Percentiles rank a stretch among this genome's conserved stretches.
These are phyloP conservation scores for Gobionotothen gibberifrons DNA, from an alignment of 2,797 vertebrate genomes.

Conservation along the genomic window DNA sequence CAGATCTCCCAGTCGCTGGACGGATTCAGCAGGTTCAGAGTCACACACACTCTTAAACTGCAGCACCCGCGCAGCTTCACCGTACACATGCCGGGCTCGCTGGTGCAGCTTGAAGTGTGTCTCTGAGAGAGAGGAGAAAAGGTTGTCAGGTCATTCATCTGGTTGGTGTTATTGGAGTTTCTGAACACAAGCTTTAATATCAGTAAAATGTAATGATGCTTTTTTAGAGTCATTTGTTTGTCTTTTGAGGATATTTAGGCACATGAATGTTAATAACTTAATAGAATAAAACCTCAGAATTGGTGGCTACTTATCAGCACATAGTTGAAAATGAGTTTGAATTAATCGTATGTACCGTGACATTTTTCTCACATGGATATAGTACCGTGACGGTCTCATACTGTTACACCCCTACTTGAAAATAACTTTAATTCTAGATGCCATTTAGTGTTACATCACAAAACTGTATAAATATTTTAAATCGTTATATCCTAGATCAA, in stretches of 20 bases:
- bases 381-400: too few relatives aligned
- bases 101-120: constrained; percentile 91
- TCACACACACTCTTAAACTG: constrained; percentile 90
- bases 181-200: neutral
- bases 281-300: too few relatives aligned
- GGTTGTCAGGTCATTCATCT: constrained; percentile 3
- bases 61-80: constrained; percentile 92
- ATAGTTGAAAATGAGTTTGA: neutral
- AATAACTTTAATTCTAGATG: neutral
- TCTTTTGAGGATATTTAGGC: neutral
- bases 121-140: constrained; percentile 72
- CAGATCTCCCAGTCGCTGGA: constrained; percentile 89
- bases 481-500: neutral
- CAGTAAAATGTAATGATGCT: neutral
- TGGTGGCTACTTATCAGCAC: too few relatives aligned
- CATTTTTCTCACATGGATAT: too few relatives aligned
- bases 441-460: neutral
- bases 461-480: neutral
- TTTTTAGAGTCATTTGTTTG: neutral
- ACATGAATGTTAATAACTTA: too few relatives aligned
- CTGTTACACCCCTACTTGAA: neutral
- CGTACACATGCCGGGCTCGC: constrained; percentile 94
- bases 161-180: neutral
- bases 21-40: constrained; percentile 78
- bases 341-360: neutral